These are phyloP conservation scores for Eugnorisma glareosa DNA, from an alignment of 2,888 invertebrate species.

Conservation along the genomic window DNA sequence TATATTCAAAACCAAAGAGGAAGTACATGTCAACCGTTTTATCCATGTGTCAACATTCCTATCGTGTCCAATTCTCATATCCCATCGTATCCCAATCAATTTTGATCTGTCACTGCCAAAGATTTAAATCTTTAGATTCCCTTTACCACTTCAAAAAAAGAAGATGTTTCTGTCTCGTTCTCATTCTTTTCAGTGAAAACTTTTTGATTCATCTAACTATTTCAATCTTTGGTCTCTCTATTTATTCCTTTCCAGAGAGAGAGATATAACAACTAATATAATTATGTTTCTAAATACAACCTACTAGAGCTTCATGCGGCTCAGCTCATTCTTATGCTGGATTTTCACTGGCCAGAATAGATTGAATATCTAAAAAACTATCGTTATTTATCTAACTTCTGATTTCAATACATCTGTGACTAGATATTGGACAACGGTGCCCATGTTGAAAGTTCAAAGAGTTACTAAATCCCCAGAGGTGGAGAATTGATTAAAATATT, in stretches of 20 bases:
- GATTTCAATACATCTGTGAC: constrained; percentile 44
- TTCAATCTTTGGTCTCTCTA: background rate
- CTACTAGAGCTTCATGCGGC: background rate
- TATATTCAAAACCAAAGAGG: background rate
- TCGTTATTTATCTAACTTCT: constrained; percentile 17
- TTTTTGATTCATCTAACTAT: background rate
- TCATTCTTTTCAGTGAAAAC: background rate
- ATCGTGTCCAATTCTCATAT: background rate
- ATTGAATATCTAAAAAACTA: background rate
- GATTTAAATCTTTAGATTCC: background rate
- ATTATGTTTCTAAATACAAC: background rate
- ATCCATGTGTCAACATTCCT: background rate
- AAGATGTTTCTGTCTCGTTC: background rate
- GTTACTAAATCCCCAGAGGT: constrained; percentile 53
- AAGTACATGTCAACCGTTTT: too few relatives aligned
- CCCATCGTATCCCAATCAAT: background rate
- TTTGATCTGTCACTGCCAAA: too few relatives aligned
- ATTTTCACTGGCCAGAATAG: background rate
- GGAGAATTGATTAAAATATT: constrained; percentile 67
- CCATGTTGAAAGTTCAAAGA: constrained; percentile 42
- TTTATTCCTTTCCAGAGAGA: background rate
- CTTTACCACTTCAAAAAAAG: background rate
- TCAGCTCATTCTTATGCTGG: background rate
- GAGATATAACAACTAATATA: background rate
- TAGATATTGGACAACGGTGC: constrained; percentile 17